A percentile compares a stretch with the other conserved stretches of the same genome.
These are phyloP conservation scores for Yponomeuta sedellus DNA, from an alignment of 2,888 invertebrate genomes.

Conservation along the genomic window DNA sequence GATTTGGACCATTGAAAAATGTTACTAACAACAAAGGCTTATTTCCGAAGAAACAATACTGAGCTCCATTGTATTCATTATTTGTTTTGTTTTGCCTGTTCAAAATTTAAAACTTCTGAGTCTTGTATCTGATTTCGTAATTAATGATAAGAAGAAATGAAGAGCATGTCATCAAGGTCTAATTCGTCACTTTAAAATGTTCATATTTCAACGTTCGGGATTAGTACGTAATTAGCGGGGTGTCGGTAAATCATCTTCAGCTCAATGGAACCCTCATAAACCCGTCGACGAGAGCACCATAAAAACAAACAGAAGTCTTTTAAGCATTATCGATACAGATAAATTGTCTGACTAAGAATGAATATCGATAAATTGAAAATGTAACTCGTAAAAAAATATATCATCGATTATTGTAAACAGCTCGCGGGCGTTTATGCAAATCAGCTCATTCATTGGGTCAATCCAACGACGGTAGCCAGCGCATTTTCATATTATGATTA, in stretches of 20 bases:
- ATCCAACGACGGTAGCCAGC: slow-evolving; percentile 50
- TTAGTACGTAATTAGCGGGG: slow-evolving; percentile 43
- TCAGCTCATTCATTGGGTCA: slow-evolving; percentile 59
- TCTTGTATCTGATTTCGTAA: slow-evolving; percentile 12
- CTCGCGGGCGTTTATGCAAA: slow-evolving; percentile 73
- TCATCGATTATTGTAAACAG: slow-evolving; percentile 74
- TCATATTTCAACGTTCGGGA: slow-evolving; percentile 23
- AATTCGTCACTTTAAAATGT: slow-evolving; percentile 16
- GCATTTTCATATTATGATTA: neutral
- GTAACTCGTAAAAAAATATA: slow-evolving; percentile 71
- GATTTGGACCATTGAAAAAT: slow-evolving; percentile 57
- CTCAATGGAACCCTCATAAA: slow-evolving; percentile 43
- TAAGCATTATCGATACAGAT: slow-evolving; percentile 65
- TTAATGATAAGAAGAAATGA: slow-evolving; percentile 12
- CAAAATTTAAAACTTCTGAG: neutral
- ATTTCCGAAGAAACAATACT: slow-evolving; percentile 49
- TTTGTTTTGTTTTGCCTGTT: slow-evolving; percentile 5
- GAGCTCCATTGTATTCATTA: slow-evolving; percentile 9
- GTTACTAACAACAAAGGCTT: slow-evolving; percentile 44
- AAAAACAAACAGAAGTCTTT: slow-evolving; percentile 67
- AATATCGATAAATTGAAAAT: slow-evolving; percentile 72
- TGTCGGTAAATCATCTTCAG: slow-evolving; percentile 37
- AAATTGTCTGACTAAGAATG: slow-evolving; percentile 65
- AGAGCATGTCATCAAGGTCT: slow-evolving; percentile 9
- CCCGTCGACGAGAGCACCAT: slow-evolving; percentile 42